Evolutionary conservation across 2,113 vertebrate genomes (phyloP).

Genomic region (Barbus barbus): DNA sequence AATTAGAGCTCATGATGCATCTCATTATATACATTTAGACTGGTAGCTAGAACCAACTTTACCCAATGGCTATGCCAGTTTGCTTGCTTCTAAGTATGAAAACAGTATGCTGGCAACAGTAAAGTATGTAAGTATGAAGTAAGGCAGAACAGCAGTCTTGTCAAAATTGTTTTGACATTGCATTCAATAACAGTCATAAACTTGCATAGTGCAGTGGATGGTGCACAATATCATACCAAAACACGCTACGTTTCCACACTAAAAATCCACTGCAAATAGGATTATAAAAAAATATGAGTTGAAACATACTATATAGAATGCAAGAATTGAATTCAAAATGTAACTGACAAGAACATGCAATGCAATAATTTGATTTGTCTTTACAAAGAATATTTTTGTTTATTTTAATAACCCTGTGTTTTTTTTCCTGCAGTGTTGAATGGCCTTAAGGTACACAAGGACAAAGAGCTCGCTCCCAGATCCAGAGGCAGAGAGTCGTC

Average conservation of each 20-base stretch:
- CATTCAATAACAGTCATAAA: background rate
- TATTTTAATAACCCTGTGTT: background rate
- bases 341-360: background rate
- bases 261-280: background rate
- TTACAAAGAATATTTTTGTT: background rate
- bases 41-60: background rate
- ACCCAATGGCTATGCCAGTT: background rate
- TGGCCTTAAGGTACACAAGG: conserved; percentile 82
- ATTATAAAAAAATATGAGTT: background rate
- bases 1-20: background rate
- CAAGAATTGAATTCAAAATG: background rate
- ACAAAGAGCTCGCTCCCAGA: conserved; percentile 69
- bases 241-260: background rate
- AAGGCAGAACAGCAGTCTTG: background rate
- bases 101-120: background rate
- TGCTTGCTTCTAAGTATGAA: background rate
- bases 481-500: conserved; percentile 62
- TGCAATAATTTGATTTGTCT: background rate
- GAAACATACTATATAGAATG: background rate
- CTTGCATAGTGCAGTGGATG: background rate
- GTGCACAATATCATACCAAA: background rate
- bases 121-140: background rate
- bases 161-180: background rate
- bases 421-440: conserved; percentile 80
- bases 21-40: background rate